These are phyloP conservation scores for Epistrophella euchroma DNA, from an alignment of 2,888 invertebrate species.

Conservation along the genomic window DNA sequence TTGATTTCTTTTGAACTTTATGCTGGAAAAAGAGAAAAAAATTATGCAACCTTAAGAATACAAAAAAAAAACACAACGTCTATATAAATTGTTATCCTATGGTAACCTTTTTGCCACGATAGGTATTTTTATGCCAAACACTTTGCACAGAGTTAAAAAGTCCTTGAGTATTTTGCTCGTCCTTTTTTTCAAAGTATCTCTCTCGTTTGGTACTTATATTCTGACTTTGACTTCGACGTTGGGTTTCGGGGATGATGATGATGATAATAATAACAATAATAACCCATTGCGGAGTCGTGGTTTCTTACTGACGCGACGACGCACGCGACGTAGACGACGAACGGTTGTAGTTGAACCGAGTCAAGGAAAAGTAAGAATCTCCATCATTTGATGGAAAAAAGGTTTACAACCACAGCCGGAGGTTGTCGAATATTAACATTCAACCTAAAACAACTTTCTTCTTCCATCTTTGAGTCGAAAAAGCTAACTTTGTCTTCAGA, in stretches of 20 bases:
- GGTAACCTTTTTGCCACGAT: slow-evolving; percentile 47
- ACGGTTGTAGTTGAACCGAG: neutral
- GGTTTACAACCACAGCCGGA: slow-evolving; percentile 42
- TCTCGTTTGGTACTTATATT: neutral
- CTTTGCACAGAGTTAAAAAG: slow-evolving; percentile 53
- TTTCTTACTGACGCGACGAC: neutral
- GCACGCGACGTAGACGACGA: neutral
- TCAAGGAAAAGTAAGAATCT: neutral
- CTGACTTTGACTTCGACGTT: neutral
- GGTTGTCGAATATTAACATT: slow-evolving; percentile 45
- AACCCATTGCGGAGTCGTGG: neutral
- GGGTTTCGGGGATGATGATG: neutral
- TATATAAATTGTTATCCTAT: slow-evolving; percentile 57
- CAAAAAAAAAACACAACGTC: neutral
- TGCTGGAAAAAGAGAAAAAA: neutral
- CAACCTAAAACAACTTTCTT: neutral
- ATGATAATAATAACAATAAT: slow-evolving; percentile 25
- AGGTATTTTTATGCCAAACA: slow-evolving; percentile 58
- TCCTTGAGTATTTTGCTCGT: slow-evolving; percentile 23
- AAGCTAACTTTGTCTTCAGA: slow-evolving; percentile 4
- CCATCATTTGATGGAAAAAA: slow-evolving; percentile 5
- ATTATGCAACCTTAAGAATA: neutral
- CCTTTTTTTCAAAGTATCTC: slow-evolving; percentile 3
- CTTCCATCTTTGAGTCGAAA: neutral
- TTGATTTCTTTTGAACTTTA: neutral